These are phyloP conservation scores for Proterorhinus semilunaris DNA, from an alignment of 2,113 vertebrate genomes.

Conservation along the genomic window DNA sequence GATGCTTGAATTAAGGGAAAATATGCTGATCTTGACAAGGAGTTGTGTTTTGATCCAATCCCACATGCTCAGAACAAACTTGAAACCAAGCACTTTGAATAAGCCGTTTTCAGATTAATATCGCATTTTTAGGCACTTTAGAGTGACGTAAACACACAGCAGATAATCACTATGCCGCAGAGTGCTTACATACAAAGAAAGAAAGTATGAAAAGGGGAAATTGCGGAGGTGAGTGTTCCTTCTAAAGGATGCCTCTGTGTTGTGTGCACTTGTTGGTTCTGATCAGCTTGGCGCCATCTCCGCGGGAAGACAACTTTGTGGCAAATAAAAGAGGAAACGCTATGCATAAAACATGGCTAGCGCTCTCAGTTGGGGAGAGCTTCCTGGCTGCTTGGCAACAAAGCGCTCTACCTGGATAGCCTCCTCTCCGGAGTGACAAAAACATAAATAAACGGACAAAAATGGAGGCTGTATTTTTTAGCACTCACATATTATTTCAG, in stretches of 20 bases:
- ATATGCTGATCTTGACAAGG: too few relatives aligned
- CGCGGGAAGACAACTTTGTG: background rate
- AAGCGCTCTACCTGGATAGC: conserved; percentile 4
- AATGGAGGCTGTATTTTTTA: background rate
- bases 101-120: too few relatives aligned
- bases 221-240: conserved; percentile 25
- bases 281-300: conserved; percentile 10
- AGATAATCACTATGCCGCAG: conserved; percentile 29
- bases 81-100: too few relatives aligned
- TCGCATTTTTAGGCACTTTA: too few relatives aligned
- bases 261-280: conserved; percentile 16
- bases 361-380: conserved; percentile 2
- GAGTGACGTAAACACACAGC: conserved; percentile 16
- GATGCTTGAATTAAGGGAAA: too few relatives aligned
- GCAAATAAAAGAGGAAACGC: conserved; percentile 1
- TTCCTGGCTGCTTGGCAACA: background rate
- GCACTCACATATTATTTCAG: background rate
- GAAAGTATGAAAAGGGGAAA: too few relatives aligned
- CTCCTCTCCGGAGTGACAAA: background rate
- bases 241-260: conserved; percentile 25
- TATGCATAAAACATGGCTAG: background rate
- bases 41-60: too few relatives aligned
- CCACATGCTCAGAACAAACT: too few relatives aligned
- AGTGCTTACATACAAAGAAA: conserved; percentile 21
- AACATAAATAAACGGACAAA: background rate